phyloP scores from a whole-genome alignment of 2,888 invertebrate species.

The Sinopyrophorus schimmeli region DNA sequence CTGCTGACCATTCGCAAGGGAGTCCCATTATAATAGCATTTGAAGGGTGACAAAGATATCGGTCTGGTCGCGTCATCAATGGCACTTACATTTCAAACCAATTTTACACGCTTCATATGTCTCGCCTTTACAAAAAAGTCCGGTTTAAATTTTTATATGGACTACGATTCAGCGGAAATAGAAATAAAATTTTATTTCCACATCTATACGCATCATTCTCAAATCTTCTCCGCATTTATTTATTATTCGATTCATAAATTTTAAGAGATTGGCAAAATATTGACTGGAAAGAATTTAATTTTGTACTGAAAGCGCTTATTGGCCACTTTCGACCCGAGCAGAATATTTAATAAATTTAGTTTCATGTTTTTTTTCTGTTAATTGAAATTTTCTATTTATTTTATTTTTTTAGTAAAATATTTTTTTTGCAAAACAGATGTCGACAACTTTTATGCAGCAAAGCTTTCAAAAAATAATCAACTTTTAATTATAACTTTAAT shows the following conservation, averaged over 20 bases:
- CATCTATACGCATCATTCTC: slow-evolving; percentile 13
- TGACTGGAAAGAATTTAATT: no score
- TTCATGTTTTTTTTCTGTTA: no score
- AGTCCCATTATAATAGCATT: slow-evolving; percentile 49
- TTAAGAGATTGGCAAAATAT: slow-evolving; percentile 1
- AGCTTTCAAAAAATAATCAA: no score
- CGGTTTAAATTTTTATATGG: slow-evolving; percentile 47
- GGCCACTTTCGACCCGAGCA: no score
- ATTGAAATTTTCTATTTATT: no score
- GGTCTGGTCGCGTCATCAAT: slow-evolving; percentile 50
- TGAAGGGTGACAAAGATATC: slow-evolving; percentile 54
- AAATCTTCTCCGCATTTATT: slow-evolving; percentile 7
- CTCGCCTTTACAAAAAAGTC: slow-evolving; percentile 36
- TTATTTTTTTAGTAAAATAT: no score
- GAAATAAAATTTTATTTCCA: slow-evolving; percentile 48
- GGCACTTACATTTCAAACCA: slow-evolving; percentile 52
- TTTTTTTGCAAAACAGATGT: no score
- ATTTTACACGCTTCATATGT: slow-evolving; percentile 54
- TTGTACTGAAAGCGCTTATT: no score
- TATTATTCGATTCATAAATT: slow-evolving; percentile 4
- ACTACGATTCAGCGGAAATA: slow-evolving; percentile 36
- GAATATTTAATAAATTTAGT: no score
- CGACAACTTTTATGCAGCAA: no score
- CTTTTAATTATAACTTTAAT: no score
- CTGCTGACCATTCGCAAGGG: slow-evolving; percentile 50